Percentiles rank a stretch among this genome's conserved stretches.
These are phyloP conservation scores for Benthosema pterotum DNA, from an alignment of 2,797 vertebrate genomes.

Conservation along the genomic window DNA sequence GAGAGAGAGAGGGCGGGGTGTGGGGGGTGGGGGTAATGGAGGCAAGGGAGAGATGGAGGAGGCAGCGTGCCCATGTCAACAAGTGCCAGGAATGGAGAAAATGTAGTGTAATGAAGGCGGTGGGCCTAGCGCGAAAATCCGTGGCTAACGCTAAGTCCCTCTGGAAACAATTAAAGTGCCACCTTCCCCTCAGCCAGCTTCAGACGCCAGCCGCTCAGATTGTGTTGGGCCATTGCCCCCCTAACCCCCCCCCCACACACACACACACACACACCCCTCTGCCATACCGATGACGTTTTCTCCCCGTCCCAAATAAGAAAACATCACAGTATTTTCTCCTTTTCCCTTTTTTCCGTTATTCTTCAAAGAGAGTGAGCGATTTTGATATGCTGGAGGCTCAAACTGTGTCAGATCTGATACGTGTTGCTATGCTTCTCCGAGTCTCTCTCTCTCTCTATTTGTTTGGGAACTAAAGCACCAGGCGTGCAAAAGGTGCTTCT, in stretches of 20 bases:
- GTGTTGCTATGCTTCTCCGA: slow-evolving; percentile 25
- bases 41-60: slow-evolving; percentile 48
- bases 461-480: slow-evolving; percentile 18
- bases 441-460: slow-evolving; percentile 9
- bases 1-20: slow-evolving; percentile 41
- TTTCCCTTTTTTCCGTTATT: background rate
- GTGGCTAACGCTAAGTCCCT: slow-evolving; percentile 61
- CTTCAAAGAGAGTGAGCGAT: slow-evolving; percentile 47
- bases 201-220: slow-evolving; percentile 17
- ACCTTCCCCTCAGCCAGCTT: slow-evolving; percentile 44
- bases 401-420: slow-evolving; percentile 40
- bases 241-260: slow-evolving; percentile 10
- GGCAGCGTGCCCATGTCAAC: slow-evolving; percentile 62
- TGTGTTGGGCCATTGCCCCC: too few relatives aligned
- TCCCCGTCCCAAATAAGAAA: background rate
- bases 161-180: slow-evolving; percentile 70
- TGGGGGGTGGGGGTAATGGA: slow-evolving; percentile 23
- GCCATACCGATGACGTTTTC: slow-evolving; percentile 28
- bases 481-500: slow-evolving; percentile 21
- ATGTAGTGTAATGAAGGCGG: slow-evolving; percentile 61
- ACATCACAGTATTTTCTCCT: slow-evolving; percentile 5
- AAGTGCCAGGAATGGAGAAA: slow-evolving; percentile 57
- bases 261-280: slow-evolving; percentile 1
- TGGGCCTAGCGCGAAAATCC: slow-evolving; percentile 38
- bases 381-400: slow-evolving; percentile 45